phyloP scores from a whole-genome alignment of 2,888 invertebrate species.

The Mythimna albipuncta region DNA sequence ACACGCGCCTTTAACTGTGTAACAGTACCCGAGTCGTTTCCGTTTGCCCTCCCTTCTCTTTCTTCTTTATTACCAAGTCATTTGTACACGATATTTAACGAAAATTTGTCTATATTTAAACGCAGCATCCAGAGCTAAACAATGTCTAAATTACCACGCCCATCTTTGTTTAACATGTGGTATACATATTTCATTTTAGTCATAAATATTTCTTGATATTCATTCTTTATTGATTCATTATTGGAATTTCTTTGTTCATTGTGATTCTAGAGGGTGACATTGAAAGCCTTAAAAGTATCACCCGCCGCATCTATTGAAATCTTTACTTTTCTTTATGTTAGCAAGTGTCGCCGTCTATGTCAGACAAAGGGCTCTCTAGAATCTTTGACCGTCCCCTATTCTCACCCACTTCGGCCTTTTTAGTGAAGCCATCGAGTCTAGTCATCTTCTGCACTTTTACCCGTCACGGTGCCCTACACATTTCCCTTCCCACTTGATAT shows the following conservation, averaged over 20 bases:
- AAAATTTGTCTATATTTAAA: conserved; percentile 72
- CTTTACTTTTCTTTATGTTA: conserved; percentile 38
- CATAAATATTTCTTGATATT: conserved; percentile 24
- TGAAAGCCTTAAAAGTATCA: conserved; percentile 26
- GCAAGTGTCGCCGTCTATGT: conserved; percentile 16
- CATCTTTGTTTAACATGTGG: conserved; percentile 46
- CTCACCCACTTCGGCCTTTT: conserved; percentile 34
- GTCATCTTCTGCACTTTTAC: conserved; percentile 23
- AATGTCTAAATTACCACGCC: conserved; percentile 66
- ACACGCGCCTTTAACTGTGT: conserved; percentile 88
- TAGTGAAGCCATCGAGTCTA: conserved; percentile 12
- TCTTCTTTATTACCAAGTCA: conserved; percentile 78
- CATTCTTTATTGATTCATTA: conserved; percentile 5
- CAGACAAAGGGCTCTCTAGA: conserved; percentile 40
- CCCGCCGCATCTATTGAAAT: conserved; percentile 18
- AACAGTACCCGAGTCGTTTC: conserved; percentile 87
- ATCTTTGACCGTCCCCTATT: conserved; percentile 35
- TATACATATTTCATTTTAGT: conserved; percentile 38
- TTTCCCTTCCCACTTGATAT: background rate
- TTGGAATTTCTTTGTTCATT: conserved; percentile 30
- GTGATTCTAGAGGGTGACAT: conserved; percentile 5
- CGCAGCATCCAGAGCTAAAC: conserved; percentile 58
- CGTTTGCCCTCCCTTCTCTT: conserved; percentile 81
- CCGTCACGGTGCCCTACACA: background rate
- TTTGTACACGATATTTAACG: conserved; percentile 78